Percentiles rank a stretch among this genome's conserved stretches.
Conservation (phyloP, 2,113 vertebrate genomes). For the Scartelaos histophorus region DNA sequence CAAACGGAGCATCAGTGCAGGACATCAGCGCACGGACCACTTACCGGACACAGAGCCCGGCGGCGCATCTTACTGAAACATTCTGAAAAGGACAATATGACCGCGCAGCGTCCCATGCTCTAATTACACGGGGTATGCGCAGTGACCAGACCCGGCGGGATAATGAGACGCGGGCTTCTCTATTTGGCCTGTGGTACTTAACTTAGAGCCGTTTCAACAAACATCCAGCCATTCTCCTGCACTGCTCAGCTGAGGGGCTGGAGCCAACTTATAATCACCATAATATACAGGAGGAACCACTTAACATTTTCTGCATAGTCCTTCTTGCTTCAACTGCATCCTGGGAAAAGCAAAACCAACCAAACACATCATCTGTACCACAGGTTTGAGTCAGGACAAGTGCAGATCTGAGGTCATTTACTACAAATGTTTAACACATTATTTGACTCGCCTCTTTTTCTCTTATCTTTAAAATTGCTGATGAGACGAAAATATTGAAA, state of each 20-base stretch:
- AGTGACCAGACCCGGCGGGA: conserved; percentile 55
- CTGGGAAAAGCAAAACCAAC: neutral
- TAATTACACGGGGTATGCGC: conserved; percentile 51
- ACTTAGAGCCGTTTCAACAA: neutral
- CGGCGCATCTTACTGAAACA: conserved; percentile 44
- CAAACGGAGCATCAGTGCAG: conserved; percentile 51
- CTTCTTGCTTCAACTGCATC: neutral
- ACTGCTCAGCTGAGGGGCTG: neutral
- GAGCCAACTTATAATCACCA: conserved; percentile 2
- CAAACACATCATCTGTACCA: too few relatives aligned
- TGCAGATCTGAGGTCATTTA: too few relatives aligned
- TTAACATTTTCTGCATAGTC: neutral
- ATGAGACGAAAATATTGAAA: too few relatives aligned
- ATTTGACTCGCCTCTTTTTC: too few relatives aligned
- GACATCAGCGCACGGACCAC: conserved; percentile 62
- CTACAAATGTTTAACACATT: too few relatives aligned
- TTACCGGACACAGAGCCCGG: conserved; percentile 51
- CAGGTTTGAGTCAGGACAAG: too few relatives aligned
- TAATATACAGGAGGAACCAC: neutral
- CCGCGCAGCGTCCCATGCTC: conserved; percentile 49
- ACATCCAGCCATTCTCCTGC: neutral
- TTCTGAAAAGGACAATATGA: conserved; percentile 59
- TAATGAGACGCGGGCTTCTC: conserved; percentile 46
- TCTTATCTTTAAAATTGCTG: too few relatives aligned
- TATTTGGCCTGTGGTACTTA: conserved; percentile 3